Evolutionary conservation across 2,797 vertebrate species (phyloP), one percentile per base, ranked within the genome.

Genomic region (Myotis planiceps): DNA sequence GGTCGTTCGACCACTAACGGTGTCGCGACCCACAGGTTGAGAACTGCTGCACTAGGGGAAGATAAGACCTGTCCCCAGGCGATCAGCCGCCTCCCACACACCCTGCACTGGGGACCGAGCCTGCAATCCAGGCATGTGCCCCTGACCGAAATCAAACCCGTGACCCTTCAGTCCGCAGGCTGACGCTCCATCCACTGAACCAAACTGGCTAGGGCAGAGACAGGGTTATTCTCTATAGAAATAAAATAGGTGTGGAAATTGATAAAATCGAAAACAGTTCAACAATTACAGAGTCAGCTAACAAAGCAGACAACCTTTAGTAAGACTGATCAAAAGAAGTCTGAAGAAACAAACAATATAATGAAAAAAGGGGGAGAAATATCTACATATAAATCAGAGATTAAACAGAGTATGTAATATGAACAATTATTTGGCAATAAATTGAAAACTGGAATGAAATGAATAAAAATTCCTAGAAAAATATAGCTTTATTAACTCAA

Each of bases 381-480:
- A 83, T 32, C 14, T 81, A 65, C 14, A n/a, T 63, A 74, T 83
- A 93, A 58, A 66, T 53, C 9, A 86, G 32, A 87, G 2, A n/a
- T 66, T 80, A 90, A 58, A 82, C 9, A 42, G 9, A 69, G 3
- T 75, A 18, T 71, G 21, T 25, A 78, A 47, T 68, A 92, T 34
- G 14, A 93, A 84, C 14, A 89, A 55, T n/a, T 74, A 58, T 74
- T 92, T 91, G n/a, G 23, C 45, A 91, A 60, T 58, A 78, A 89
- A 86, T 19, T 55, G 7, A 90, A 92, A 89, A 66, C 3, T 88
- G 39, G 90, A 88, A 19, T 47, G 7, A 68, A 63, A 80, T 32
- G 29, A 60, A 93, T 80, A 88, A 72, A 92, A 71, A 71, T 72
- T 75, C n/a, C 53, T 81, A 47, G 51, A 75, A 85, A 95, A 93